Conservation (phyloP, 1,140 invertebrate genomes). For the Aradophagus sp. region DNA sequence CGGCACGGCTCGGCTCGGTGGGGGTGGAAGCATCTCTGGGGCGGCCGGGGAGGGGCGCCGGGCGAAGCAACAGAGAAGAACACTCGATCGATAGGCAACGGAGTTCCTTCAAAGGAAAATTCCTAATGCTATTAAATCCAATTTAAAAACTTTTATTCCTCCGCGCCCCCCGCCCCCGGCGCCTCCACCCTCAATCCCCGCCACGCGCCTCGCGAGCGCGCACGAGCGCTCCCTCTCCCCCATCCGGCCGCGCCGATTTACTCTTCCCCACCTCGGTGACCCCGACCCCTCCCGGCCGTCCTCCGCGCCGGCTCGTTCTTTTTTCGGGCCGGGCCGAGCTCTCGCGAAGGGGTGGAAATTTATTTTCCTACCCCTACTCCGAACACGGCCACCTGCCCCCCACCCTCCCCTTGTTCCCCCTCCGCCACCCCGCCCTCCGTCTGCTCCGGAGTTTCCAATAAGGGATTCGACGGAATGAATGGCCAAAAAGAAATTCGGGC, state of each 20-base stretch:
- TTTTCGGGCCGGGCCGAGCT: conserved; percentile 31
- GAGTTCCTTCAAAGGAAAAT: conserved; percentile 72
- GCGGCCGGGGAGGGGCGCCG: neutral
- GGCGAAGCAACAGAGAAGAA: conserved; percentile 40
- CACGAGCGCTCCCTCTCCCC: conserved; percentile 16
- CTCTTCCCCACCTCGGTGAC: conserved; percentile 7
- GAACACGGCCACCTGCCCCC: too few relatives aligned
- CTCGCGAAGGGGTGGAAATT: conserved; percentile 35
- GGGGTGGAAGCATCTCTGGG: conserved; percentile 7
- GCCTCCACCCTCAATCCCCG: too few relatives aligned
- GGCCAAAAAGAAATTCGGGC: conserved; percentile 63
- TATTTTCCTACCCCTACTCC: conserved; percentile 55
- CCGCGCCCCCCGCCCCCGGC: too few relatives aligned
- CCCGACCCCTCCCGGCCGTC: conserved; percentile 6
- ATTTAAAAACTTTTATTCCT: conserved; percentile 73
- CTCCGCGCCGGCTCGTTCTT: conserved; percentile 12
- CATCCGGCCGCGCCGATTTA: conserved; percentile 11
- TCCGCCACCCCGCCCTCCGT: neutral
- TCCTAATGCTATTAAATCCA: conserved; percentile 73
- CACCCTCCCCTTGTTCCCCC: neutral
- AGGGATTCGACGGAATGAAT: conserved; percentile 62
- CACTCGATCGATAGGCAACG: conserved; percentile 66
- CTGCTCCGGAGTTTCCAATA: conserved; percentile 10
- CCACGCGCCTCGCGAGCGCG: conserved; percentile 22
- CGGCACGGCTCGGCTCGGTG: too few relatives aligned